These are phyloP conservation scores for Ophiodon elongatus DNA, from an alignment of 2,113 vertebrate genomes.

Conservation along the genomic window DNA sequence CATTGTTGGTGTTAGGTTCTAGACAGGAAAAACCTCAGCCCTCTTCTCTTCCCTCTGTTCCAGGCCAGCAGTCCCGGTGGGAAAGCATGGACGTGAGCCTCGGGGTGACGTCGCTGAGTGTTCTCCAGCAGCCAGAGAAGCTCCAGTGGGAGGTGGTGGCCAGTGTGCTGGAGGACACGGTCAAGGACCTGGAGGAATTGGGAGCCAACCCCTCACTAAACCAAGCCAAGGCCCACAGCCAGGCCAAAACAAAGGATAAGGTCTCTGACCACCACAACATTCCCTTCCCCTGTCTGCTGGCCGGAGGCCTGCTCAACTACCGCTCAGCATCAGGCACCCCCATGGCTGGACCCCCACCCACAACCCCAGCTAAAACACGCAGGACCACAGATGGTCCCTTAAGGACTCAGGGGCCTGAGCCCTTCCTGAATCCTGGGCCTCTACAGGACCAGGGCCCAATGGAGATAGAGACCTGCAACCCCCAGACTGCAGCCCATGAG, in stretches of 20 bases:
- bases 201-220: conserved; percentile 92
- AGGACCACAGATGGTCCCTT: conserved; percentile 90
- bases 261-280: conserved; percentile 96
- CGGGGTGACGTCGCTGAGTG: conserved; percentile 94
- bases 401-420: conserved; percentile 93
- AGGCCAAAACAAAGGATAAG: conserved; percentile 95
- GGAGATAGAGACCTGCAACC: conserved; percentile 94
- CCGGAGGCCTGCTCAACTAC: conserved; percentile 95
- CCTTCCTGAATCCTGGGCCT: conserved; percentile 79
- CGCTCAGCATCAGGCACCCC: conserved; percentile 92
- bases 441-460: conserved; percentile 91
- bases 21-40: background rate
- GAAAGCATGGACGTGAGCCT: conserved; percentile 96
- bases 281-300: conserved; percentile 98
- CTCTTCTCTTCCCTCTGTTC: conserved; percentile 12
- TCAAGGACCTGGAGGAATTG: conserved; percentile 98
- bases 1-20: background rate
- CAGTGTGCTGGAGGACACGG: conserved; percentile 97
- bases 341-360: conserved; percentile 86
- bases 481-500: conserved; percentile 84
- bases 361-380: conserved; percentile 65
- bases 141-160: conserved; percentile 99
- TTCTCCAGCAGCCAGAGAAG: conserved; percentile 98
- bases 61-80: conserved; percentile 95
- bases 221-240: conserved; percentile 88